phyloP scores from a whole-genome alignment of 2,888 invertebrate genomes.

The Hecatera dysodea region DNA sequence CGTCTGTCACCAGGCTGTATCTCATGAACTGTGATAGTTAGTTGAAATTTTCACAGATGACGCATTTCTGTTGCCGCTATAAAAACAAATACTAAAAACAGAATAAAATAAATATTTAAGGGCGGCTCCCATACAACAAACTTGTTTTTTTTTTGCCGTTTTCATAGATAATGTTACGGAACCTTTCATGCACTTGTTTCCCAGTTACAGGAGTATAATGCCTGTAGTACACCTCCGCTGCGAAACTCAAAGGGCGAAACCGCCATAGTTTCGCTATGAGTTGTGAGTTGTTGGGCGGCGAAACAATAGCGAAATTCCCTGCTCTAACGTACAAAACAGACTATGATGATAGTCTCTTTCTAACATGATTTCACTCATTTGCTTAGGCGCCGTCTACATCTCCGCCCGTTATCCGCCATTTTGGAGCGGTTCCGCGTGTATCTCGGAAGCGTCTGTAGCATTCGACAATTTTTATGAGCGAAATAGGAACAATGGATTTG shows the following conservation, averaged over 20 bases:
- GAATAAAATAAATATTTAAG: too few species aligned
- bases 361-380: constrained; percentile 30
- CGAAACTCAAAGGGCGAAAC: constrained; percentile 13
- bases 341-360: constrained; percentile 33
- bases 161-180: too few species aligned
- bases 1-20: too few species aligned
- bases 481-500: constrained; percentile 29
- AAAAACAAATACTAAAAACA: too few species aligned
- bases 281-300: constrained; percentile 29
- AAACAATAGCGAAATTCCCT: constrained; percentile 28
- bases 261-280: constrained; percentile 27
- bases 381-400: constrained; percentile 28
- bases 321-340: constrained; percentile 30
- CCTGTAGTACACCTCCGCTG: constrained; percentile 5
- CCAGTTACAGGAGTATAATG: too few species aligned
- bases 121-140: too few species aligned
- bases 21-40: too few species aligned
- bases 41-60: too few species aligned
- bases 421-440: constrained; percentile 31
- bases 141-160: too few species aligned
- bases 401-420: constrained; percentile 27
- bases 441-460: constrained; percentile 34
- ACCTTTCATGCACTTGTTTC: too few species aligned
- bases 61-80: too few species aligned
- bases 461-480: constrained; percentile 32